A percentile compares a stretch with the other conserved stretches of the same genome.
phyloP scores from a whole-genome alignment of 1,140 invertebrate species.

The Vollenhovia emeryi region DNA sequence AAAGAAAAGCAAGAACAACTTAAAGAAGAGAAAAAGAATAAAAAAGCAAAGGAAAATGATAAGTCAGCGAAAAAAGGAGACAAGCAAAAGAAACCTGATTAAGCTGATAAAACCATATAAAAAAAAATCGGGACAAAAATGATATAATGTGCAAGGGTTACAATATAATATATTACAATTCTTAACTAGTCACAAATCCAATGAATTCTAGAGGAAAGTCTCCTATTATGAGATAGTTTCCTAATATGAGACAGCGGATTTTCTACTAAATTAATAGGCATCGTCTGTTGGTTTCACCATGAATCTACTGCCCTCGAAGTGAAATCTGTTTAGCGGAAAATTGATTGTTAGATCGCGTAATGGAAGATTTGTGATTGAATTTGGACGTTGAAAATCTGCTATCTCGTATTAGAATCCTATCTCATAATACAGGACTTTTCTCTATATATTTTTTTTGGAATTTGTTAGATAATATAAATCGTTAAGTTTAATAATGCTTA shows the following conservation, averaged over 20 bases:
- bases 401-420: too few relatives aligned
- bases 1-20: constrained; percentile 40
- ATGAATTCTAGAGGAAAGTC: too few relatives aligned
- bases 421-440: too few relatives aligned
- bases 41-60: constrained; percentile 11
- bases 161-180: background rate
- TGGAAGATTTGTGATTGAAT: too few relatives aligned
- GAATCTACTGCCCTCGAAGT: too few relatives aligned
- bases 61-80: background rate
- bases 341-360: too few relatives aligned
- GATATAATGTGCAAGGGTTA: background rate
- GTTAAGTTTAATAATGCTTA: background rate
- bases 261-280: too few relatives aligned
- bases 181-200: background rate
- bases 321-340: too few relatives aligned
- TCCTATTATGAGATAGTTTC: too few relatives aligned
- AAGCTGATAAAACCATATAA: background rate
- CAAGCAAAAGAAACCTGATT: background rate
- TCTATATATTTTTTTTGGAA: background rate
- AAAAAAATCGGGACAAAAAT: background rate
- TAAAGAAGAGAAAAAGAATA: constrained; percentile 52
- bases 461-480: background rate
- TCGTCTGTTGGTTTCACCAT: too few relatives aligned
- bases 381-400: too few relatives aligned
- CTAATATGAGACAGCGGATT: too few relatives aligned